Base-by-base conservation (phyloP, 2,797 vertebrate genomes). In the Geotria australis region DNA sequence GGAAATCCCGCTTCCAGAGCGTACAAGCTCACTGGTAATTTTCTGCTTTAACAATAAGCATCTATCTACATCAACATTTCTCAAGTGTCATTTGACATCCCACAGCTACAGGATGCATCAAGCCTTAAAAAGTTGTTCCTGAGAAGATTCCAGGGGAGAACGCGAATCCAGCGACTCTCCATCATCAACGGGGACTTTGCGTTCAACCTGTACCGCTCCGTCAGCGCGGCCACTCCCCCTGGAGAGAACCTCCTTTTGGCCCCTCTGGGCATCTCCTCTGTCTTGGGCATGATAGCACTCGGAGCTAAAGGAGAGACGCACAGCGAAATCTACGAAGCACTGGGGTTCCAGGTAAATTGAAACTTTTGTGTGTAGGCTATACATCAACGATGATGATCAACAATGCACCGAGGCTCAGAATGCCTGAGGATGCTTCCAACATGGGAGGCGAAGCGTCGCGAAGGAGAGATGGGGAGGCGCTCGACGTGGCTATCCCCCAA, bases 211-310 rank as follows among this genome's bases (percentile, higher is more conserved):
- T 95, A 94, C 59, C 74, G 83, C 49, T 80, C 73, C 1, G 63
- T 96, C 60, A 77, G 76, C 6, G 81, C 85, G 12, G 66, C 69
- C 2, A 68, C 72, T 46, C 75, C 76, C 59, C 62, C 79, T 62
- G 77, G 66, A 0, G 79, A 93, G 56, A 98, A 98, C 56, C 76
- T 98, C 60, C 73, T 98, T 62, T 70, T 96, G 24, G 85, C 91
- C 2, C 91, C 91, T 0, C 82, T 80, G 7, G 86, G 89, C 24
- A 84, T 98, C 65, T 96, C 91, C 47, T 82, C 82, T 1, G 83
- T 83, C 7, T 80, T 98, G 85, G 83, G 77, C 24, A 93, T 93
- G 83, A 72, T 95, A 66, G 81, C 82, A 58, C 64, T 98, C 47
- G 88, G 82, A 2, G 69, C 80, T 2, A 76, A 70, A 47, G 69